Conservation (phyloP, 2,797 vertebrate genomes). For the Carduelis carduelis region DNA sequence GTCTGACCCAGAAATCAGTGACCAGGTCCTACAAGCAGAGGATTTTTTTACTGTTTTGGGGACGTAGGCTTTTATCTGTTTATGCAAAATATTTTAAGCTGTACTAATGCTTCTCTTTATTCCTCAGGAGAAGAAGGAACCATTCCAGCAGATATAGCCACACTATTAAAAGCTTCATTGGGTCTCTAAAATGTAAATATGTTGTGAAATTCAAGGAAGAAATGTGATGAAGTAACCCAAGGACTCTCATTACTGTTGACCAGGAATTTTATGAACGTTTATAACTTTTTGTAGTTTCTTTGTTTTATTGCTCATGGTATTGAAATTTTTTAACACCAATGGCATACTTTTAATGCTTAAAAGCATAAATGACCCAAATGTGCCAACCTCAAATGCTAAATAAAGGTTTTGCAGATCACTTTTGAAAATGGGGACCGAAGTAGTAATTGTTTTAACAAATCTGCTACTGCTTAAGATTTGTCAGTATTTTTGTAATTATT, state of each 20-base stretch:
- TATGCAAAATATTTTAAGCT: neutral
- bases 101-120: neutral
- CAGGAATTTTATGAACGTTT: conserved; percentile 69
- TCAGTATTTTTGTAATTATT: conserved; percentile 86
- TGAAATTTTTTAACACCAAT: conserved; percentile 58
- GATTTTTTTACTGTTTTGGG: neutral
- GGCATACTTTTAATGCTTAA: conserved; percentile 64
- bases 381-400: conserved; percentile 62
- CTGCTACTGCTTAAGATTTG: conserved; percentile 75
- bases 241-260: conserved; percentile 63
- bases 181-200: conserved; percentile 80
- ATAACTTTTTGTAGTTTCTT: conserved; percentile 76
- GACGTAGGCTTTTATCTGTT: neutral
- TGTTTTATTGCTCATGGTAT: conserved; percentile 69
- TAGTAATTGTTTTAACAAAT: conserved; percentile 74
- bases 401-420: conserved; percentile 69
- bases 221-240: conserved; percentile 52
- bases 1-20: neutral
- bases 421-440: conserved; percentile 72
- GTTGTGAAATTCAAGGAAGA: conserved; percentile 5
- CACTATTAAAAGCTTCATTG: conserved; percentile 89
- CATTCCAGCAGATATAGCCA: conserved; percentile 91
- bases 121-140: conserved; percentile 83
- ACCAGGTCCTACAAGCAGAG: neutral
- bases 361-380: conserved; percentile 27